phyloP scores from a whole-genome alignment of 2,113 vertebrate species.

The Pedionomus torquatus region DNA sequence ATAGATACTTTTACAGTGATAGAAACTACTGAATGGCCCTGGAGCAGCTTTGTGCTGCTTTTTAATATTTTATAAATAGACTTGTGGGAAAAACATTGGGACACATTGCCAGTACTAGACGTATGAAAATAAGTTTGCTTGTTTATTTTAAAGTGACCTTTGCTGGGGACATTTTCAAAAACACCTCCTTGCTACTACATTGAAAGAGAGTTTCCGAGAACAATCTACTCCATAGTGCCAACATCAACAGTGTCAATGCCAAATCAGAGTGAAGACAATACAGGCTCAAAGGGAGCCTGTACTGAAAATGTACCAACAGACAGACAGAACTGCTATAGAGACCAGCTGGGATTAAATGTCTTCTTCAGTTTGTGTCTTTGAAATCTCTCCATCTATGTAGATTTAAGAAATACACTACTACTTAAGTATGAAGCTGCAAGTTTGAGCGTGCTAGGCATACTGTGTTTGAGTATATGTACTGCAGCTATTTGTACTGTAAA shows the following conservation, averaged over 20 bases:
- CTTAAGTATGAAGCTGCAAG: conserved; percentile 21
- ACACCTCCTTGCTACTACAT: neutral
- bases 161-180: neutral
- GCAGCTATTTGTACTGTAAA: conserved; percentile 40
- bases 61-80: neutral
- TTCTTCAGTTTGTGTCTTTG: neutral
- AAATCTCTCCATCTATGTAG: neutral
- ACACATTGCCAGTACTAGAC: neutral
- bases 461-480: neutral
- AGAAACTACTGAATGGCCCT: neutral
- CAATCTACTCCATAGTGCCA: neutral
- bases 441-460: neutral
- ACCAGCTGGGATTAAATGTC: neutral
- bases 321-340: neutral
- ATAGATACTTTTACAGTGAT: neutral
- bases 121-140: neutral
- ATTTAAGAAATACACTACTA: neutral
- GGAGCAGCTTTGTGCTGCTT: neutral
- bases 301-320: neutral
- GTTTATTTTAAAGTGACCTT: neutral
- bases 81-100: neutral
- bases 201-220: neutral
- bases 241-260: neutral
- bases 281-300: neutral
- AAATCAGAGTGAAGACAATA: neutral